Evolutionary conservation across 2,888 invertebrate species (phyloP).

Genomic region (Ecliptopera silaceata): DNA sequence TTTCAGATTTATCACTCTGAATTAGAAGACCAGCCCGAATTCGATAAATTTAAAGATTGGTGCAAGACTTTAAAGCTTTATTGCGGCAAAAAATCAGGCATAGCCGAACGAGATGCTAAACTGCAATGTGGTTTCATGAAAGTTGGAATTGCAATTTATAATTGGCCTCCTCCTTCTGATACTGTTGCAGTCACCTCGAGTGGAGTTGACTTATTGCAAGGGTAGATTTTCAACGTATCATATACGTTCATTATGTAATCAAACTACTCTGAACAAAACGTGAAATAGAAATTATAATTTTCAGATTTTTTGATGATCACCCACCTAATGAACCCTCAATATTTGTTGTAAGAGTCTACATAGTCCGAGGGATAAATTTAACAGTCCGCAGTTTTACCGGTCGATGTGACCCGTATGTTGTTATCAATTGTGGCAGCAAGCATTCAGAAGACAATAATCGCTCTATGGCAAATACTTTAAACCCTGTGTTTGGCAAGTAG

Average conservation of each 20-base stretch:
- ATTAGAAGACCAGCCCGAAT: constrained; percentile 86
- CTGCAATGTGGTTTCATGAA: constrained; percentile 60
- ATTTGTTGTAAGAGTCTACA: constrained; percentile 89
- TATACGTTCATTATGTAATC: too few species aligned
- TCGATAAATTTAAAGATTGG: constrained; percentile 86
- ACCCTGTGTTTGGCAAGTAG: constrained; percentile 92
- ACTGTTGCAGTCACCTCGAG: constrained; percentile 71
- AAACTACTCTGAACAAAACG: too few species aligned
- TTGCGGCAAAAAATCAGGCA: constrained; percentile 79
- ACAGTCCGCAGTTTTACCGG: constrained; percentile 85
- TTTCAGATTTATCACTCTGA: constrained; percentile 84
- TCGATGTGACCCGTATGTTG: constrained; percentile 91
- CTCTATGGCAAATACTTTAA: constrained; percentile 87
- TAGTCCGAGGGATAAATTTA: constrained; percentile 88
- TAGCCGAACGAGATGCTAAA: constrained; percentile 69
- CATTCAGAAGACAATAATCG: constrained; percentile 85
- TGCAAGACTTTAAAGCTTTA: constrained; percentile 84
- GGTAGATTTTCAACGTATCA: constrained; percentile 42
- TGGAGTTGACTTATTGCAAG: constrained; percentile 83
- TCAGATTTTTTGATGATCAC: constrained; percentile 82
- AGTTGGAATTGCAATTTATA: constrained; percentile 83
- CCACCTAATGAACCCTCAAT: constrained; percentile 85
- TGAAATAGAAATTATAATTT: constrained; percentile 15
- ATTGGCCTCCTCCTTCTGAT: constrained; percentile 84
- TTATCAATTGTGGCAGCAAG: constrained; percentile 86